Evolutionary conservation across 2,113 vertebrate species (phyloP).

Genomic region (Otocyon megalotis): DNA sequence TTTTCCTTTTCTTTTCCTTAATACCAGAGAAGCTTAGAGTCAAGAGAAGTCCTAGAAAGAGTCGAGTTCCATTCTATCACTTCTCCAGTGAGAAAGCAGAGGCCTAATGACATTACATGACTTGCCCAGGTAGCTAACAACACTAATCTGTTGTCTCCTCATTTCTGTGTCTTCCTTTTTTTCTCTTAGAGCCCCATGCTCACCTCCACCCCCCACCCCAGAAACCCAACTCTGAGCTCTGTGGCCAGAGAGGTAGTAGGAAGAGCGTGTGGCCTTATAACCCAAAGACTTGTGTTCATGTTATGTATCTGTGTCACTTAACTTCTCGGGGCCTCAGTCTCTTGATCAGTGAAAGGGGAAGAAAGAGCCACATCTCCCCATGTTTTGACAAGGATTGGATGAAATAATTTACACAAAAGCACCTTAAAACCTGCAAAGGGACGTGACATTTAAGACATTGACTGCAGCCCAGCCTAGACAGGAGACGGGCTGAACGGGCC

Average conservation of each 20-base stretch:
- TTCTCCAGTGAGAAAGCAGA: background rate
- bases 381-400: background rate
- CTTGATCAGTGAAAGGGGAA: background rate
- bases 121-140: background rate
- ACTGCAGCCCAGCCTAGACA: background rate
- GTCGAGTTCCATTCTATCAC: background rate
- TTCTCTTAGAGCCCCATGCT: background rate
- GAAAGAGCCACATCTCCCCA: background rate
- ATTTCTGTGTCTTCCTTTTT: background rate
- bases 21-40: constrained; percentile 7
- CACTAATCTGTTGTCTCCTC: background rate
- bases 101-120: background rate
- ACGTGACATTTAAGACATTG: background rate
- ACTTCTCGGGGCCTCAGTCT: background rate
- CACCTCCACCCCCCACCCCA: background rate
- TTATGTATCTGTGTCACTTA: background rate
- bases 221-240: background rate
- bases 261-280: background rate
- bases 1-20: background rate
- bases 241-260: background rate
- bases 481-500: background rate
- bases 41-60: background rate
- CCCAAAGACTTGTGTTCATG: background rate
- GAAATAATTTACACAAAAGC: background rate
- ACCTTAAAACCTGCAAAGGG: background rate